Conservation (phyloP, 2,888 invertebrate species). For the Hermaeophaga mercurialis region DNA sequence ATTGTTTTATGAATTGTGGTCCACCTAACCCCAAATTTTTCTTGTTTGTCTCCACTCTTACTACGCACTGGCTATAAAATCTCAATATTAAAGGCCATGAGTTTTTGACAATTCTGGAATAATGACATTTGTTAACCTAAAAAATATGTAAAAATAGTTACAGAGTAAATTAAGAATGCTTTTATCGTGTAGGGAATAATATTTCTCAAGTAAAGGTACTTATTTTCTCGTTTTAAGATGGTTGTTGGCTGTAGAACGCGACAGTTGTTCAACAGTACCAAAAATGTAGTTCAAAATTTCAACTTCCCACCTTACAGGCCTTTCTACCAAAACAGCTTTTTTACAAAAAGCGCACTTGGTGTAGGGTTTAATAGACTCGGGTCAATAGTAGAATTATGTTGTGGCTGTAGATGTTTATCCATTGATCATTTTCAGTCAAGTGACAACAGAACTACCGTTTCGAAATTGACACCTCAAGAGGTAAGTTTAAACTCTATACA, state of each 20-base stretch:
- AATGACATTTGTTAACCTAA: constrained; percentile 12
- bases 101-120: constrained; percentile 10
- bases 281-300: constrained; percentile 40
- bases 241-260: constrained; percentile 47
- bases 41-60: too few species aligned
- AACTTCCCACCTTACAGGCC: constrained; percentile 34
- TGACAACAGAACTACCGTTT: constrained; percentile 39
- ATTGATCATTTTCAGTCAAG: constrained; percentile 46
- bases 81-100: too few species aligned
- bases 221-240: constrained; percentile 40
- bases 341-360: constrained; percentile 8
- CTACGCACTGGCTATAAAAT: too few species aligned
- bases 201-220: neutral
- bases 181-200: constrained; percentile 4
- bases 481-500: constrained; percentile 47
- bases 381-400: constrained; percentile 41
- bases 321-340: constrained; percentile 12
- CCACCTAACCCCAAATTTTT: too few species aligned
- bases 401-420: constrained; percentile 39
- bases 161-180: constrained; percentile 11
- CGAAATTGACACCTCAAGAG: constrained; percentile 54
- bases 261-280: constrained; percentile 44
- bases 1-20: too few species aligned
- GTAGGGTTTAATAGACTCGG: constrained; percentile 16
- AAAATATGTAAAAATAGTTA: constrained; percentile 16